Evolutionary conservation across 2,113 vertebrate genomes (phyloP), one percentile per base, ranked within the genome.

Genomic region (Corythornis madagascariensis): DNA sequence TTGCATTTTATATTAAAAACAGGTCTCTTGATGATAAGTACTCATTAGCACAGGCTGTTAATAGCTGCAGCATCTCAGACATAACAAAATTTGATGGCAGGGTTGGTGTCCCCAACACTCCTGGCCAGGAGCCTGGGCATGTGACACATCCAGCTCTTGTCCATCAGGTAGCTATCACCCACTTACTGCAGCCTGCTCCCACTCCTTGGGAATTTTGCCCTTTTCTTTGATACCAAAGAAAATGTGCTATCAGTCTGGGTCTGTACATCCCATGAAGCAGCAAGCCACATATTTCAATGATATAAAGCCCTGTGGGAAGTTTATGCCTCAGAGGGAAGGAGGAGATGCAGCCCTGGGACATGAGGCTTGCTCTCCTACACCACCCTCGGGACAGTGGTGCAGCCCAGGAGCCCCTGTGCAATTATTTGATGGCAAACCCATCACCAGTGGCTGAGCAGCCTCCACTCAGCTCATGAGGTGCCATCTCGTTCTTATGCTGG

Each of bases 1-100:
- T 42, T 74, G 38, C 42, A 67, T 82, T 92, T 83, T 42, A 7
- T 19, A 81, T 93, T 75, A 83, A 79, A 93, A 89, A 96, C 45
- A 92, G 84, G n/a, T 15, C 7, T 55, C 13, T 76, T 0, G 0
- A 11, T 38, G 61, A 57, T 31, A 31, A 43, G 20, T 13, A 22
- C 25, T 82, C 2, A 0, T 76, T 70, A 86, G 48, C 18, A 77
- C 63, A 59, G 14, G 24, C 6, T 88, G 29, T 60, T 64, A 48
- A 33, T 10, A 53, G n/a, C 79, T 69, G 53, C 24, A 89, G 47
- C n/a, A 59, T 16, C 69, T 60, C 57, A 78, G 48, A 53, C 35
- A 16, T 29, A 11, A 45, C 6, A 29, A 70, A 14, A 16, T 48
- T 50, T 53, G 26, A 57, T n/a, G 16, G 15, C 74, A 90, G 33